Evolutionary conservation across 2,113 vertebrate genomes (phyloP), one percentile per base, ranked within the genome.

Genomic region (Cairina moschata): DNA sequence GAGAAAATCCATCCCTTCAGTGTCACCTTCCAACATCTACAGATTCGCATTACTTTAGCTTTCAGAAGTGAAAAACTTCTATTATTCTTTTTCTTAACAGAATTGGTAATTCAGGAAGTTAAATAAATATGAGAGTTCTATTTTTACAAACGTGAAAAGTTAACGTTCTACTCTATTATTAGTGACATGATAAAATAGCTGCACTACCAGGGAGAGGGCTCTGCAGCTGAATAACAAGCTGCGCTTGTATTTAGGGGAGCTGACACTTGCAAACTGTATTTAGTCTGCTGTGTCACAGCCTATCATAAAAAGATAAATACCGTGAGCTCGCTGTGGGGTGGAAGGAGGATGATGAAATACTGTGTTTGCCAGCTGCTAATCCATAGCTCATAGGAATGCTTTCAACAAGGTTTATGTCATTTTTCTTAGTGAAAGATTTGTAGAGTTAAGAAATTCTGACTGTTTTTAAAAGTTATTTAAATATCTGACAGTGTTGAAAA

Each of bases 341-440:
- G 66, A 26, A 32, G 42, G 72, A 56, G 29, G 21, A 8, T 0
- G 5, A 3, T 1, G 25, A 32, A 46, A 25, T 4, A 10, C 48
- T 9, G 1, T 0, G 3, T n/a, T 48, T 73, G 36, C 34, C 68
- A 52, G 1, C 8, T 32, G 69, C 60, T 13, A 1, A 16, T 32
- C 22, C 31, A 1, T 15, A 3, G 21, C 67, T 59, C 5, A 0
- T 1, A 2, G 71, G 50, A 74, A 28, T 0, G 3, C 11, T 59
- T 55, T 69, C 46, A 6, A 5, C 14, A 12, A 63, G 20, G 36
- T 52, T 68, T 17, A 5, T 9, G 38, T 46, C 1, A 2, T 54
- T 86, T 77, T 36, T 59, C 34, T 40, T 74, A 10, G 42, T 17
- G 74, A 76, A 56, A 50, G 32, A 28, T 50, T 42, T 1, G 1